These are phyloP conservation scores for Andricus quercusramuli DNA, from an alignment of 2,888 invertebrate genomes.

Conservation along the genomic window DNA sequence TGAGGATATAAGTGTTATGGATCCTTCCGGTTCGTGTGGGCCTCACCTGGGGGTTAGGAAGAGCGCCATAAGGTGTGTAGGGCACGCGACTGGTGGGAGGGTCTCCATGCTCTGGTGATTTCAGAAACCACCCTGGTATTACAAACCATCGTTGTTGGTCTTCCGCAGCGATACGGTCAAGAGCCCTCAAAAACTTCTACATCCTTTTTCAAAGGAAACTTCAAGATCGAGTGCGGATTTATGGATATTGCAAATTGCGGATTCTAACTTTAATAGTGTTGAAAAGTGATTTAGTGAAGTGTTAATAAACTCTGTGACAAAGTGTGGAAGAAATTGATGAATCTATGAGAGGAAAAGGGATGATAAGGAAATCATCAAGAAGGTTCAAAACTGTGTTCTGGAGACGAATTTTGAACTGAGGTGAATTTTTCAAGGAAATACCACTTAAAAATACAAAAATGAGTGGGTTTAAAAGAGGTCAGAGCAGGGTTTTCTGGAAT, in stretches of 20 bases:
- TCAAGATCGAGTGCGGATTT: neutral
- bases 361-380: neutral
- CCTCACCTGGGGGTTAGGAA: slow-evolving; percentile 59
- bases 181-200: neutral
- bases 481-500: slow-evolving; percentile 74
- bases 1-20: slow-evolving; percentile 32
- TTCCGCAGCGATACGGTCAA: slow-evolving; percentile 12
- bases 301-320: neutral
- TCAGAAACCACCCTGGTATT: slow-evolving; percentile 60
- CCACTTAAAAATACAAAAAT: slow-evolving; percentile 55
- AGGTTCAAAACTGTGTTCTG: neutral
- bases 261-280: neutral
- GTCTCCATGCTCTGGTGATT: slow-evolving; percentile 67
- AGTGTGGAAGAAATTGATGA: neutral
- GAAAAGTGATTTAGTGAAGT: neutral
- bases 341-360: neutral
- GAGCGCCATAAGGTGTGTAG: slow-evolving; percentile 64
- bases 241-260: neutral
- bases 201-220: neutral
- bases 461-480: slow-evolving; percentile 73
- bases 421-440: neutral
- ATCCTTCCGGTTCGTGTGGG: slow-evolving; percentile 30
- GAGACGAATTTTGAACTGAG: neutral
- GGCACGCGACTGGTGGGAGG: slow-evolving; percentile 54
- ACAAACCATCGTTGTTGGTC: slow-evolving; percentile 45